These are phyloP conservation scores for Neostethus bicornis DNA, from an alignment of 2,797 vertebrate species.

Conservation along the genomic window DNA sequence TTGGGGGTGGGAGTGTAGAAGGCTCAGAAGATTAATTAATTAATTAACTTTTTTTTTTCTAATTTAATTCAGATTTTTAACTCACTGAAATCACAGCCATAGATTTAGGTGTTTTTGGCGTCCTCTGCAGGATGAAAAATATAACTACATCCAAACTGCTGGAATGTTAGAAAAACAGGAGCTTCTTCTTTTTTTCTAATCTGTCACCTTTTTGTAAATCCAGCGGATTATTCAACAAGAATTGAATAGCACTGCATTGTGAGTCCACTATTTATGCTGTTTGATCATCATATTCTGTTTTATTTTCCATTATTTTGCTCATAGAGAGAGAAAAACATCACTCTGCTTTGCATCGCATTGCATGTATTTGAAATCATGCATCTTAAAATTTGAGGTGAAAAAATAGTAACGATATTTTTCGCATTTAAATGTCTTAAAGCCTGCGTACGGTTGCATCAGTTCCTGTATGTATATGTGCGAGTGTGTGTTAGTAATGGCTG, in stretches of 20 bases:
- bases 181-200: slow-evolving; percentile 14
- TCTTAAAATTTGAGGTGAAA: not conserved
- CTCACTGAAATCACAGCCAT: not conserved
- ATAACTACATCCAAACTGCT: slow-evolving; percentile 35
- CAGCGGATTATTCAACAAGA: too few species aligned
- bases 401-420: too few species aligned
- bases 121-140: slow-evolving; percentile 50
- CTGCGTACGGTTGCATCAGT: slow-evolving; percentile 62
- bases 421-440: slow-evolving; percentile 30
- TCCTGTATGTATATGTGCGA: slow-evolving; percentile 41
- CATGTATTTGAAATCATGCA: not conserved
- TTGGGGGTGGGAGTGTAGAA: too few species aligned
- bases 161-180: slow-evolving; percentile 38
- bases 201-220: not conserved
- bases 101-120: slow-evolving; percentile 11
- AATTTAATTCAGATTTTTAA: too few species aligned
- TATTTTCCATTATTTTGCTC: too few species aligned
- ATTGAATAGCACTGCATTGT: not conserved
- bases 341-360: not conserved
- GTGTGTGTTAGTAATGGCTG: slow-evolving; percentile 48
- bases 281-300: not conserved
- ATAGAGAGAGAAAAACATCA: not conserved
- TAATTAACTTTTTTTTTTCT: too few species aligned
- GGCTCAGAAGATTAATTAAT: too few species aligned
- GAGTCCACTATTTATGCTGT: not conserved